Evolutionary conservation across 37 sponge, comb jelly and placozoan species (phyloP).

Genomic region (Cliona cf. orientalis): DNA sequence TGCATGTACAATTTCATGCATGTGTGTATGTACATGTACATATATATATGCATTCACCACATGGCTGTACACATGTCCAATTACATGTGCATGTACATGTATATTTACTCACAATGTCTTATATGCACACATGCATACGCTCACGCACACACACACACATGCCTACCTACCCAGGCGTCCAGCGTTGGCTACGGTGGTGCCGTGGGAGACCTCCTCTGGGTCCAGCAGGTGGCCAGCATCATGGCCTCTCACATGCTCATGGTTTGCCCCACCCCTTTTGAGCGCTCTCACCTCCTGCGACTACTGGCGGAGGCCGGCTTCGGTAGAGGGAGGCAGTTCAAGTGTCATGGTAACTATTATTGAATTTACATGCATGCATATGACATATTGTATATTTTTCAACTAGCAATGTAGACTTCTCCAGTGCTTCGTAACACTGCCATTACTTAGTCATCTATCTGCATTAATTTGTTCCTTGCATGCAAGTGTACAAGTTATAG

Average conservation of each 20-base stretch:
- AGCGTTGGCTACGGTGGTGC: background rate
- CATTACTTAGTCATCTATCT: too few species aligned
- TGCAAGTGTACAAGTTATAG: too few species aligned
- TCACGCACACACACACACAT: background rate
- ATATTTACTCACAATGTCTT: too few species aligned
- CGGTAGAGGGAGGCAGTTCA: slow-evolving; percentile 47
- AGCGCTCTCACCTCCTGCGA: slow-evolving; percentile 47
- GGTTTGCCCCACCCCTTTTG: slow-evolving; percentile 72
- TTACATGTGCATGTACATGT: background rate
- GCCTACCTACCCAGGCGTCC: background rate
- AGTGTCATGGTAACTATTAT: slow-evolving; percentile 45
- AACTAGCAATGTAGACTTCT: too few species aligned
- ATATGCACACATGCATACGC: background rate
- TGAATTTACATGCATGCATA: too few species aligned
- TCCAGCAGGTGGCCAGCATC: slow-evolving; percentile 47
- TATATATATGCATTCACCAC: background rate
- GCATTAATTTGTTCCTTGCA: too few species aligned
- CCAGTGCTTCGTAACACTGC: too few species aligned
- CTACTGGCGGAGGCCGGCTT: slow-evolving; percentile 47
- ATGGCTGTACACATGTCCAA: background rate
- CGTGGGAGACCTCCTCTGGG: slow-evolving; percentile 60
- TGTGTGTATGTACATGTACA: background rate
- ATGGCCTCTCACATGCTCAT: slow-evolving; percentile 75
- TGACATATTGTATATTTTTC: too few species aligned
- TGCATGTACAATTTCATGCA: too few species aligned